Conservation (phyloP, 2,888 invertebrate species). For the Yponomeuta evonymella region DNA sequence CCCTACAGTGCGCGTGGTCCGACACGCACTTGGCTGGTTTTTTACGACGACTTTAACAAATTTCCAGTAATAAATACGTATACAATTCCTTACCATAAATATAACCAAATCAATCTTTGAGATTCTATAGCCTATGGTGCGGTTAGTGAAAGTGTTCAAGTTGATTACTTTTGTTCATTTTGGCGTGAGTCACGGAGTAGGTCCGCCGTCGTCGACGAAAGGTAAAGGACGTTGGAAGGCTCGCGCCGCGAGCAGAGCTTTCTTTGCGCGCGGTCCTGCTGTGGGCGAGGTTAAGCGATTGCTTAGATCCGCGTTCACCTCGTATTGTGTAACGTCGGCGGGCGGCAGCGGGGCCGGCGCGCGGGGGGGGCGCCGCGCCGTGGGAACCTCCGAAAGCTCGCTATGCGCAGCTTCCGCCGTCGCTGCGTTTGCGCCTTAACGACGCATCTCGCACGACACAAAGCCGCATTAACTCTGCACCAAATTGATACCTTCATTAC, state of each 20-base stretch:
- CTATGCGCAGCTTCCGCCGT: conserved; percentile 68
- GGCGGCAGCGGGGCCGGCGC: conserved; percentile 33
- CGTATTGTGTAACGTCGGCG: conserved; percentile 67
- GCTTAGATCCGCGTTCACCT: conserved; percentile 76
- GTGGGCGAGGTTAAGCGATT: conserved; percentile 76
- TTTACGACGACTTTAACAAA: too few relatives aligned
- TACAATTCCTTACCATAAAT: too few relatives aligned
- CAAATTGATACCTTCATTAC: conserved; percentile 63
- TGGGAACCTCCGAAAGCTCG: conserved; percentile 75
- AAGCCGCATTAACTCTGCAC: conserved; percentile 38
- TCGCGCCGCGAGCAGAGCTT: background rate
- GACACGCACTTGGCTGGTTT: too few relatives aligned
- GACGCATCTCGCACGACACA: conserved; percentile 56
- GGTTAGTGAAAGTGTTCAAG: background rate
- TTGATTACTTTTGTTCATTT: background rate
- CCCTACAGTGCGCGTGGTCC: too few relatives aligned
- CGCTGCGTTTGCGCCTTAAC: conserved; percentile 41
- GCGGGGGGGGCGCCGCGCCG: conserved; percentile 54
- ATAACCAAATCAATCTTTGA: too few relatives aligned
- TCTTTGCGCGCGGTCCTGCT: conserved; percentile 31
- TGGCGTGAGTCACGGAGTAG: background rate
- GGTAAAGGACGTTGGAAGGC: background rate
- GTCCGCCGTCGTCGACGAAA: background rate
- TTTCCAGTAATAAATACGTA: too few relatives aligned
- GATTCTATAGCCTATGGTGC: background rate